These are phyloP conservation scores for Drosophila ustulata DNA, from an alignment of 2,888 invertebrate genomes.

Conservation along the genomic window DNA sequence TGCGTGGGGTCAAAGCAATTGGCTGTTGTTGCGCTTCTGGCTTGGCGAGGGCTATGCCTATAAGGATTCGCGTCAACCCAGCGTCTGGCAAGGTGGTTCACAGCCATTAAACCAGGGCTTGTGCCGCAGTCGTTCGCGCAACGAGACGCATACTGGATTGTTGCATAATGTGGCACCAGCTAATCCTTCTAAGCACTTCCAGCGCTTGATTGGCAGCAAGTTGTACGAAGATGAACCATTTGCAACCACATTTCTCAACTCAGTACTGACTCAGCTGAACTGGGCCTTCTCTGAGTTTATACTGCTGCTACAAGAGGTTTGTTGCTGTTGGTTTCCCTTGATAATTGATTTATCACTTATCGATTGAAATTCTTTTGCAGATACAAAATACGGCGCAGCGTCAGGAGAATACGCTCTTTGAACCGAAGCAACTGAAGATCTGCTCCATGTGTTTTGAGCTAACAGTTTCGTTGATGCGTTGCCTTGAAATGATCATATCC, in stretches of 20 bases:
- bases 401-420: constrained; percentile 87
- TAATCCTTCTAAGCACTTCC: constrained; percentile 84
- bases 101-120: constrained; percentile 79
- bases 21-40: constrained; percentile 93
- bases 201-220: constrained; percentile 87
- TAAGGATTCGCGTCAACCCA: constrained; percentile 87
- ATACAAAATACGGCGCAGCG: constrained; percentile 88
- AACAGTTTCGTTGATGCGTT: constrained; percentile 91
- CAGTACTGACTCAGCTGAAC: constrained; percentile 92
- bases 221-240: constrained; percentile 88
- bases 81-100: constrained; percentile 86
- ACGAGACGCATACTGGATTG: constrained; percentile 84
- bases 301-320: constrained; percentile 92
- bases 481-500: constrained; percentile 91
- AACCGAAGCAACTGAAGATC: constrained; percentile 91
- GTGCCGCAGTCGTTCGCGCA: constrained; percentile 83
- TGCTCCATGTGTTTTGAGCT: constrained; percentile 94
- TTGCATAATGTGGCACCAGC: constrained; percentile 85
- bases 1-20: constrained; percentile 94
- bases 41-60: constrained; percentile 93
- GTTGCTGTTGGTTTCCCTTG: not conserved
- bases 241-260: constrained; percentile 90
- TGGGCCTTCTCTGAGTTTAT: constrained; percentile 96
- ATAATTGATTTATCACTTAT: not conserved
- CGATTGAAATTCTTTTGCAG: constrained; percentile 74